Percentiles rank a stretch among this genome's conserved stretches.
phyloP scores from a whole-genome alignment of 2,113 vertebrate genomes.

The Sula dactylatra region DNA sequence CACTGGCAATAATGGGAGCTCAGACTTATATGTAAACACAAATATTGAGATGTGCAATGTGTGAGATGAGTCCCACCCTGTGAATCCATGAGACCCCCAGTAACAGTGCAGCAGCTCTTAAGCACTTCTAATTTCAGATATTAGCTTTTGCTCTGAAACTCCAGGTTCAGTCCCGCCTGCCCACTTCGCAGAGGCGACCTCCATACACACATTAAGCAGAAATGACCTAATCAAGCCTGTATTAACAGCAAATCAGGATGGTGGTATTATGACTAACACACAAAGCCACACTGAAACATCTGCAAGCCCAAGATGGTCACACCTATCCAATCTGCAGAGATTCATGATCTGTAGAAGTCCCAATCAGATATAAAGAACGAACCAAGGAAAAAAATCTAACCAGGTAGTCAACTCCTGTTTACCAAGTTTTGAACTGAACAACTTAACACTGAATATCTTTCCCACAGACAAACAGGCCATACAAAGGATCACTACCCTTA shows the following conservation, averaged over 20 bases:
- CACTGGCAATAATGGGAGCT: not conserved
- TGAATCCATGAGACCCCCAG: not conserved
- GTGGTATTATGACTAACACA: not conserved
- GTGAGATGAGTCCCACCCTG: not conserved
- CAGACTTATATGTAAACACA: not conserved
- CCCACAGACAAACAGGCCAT: not conserved
- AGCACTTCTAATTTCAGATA: not conserved
- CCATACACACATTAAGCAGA: not conserved
- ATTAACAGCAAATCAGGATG: not conserved
- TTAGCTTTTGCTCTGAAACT: not conserved
- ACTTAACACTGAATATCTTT: not conserved
- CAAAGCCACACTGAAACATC: not conserved
- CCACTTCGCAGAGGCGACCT: not conserved
- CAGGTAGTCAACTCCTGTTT: not conserved
- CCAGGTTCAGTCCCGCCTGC: not conserved
- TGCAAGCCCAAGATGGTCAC: not conserved
- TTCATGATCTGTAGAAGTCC: not conserved
- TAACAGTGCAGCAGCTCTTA: not conserved
- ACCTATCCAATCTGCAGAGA: not conserved
- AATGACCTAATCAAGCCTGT: not conserved
- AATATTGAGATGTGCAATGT: not conserved
- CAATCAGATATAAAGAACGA: not conserved
- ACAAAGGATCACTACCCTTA: not conserved
- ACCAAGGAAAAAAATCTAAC: not conserved
- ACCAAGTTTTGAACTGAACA: not conserved